Conservation (phyloP, 2,797 vertebrate genomes). For the Muscicapa striata region DNA sequence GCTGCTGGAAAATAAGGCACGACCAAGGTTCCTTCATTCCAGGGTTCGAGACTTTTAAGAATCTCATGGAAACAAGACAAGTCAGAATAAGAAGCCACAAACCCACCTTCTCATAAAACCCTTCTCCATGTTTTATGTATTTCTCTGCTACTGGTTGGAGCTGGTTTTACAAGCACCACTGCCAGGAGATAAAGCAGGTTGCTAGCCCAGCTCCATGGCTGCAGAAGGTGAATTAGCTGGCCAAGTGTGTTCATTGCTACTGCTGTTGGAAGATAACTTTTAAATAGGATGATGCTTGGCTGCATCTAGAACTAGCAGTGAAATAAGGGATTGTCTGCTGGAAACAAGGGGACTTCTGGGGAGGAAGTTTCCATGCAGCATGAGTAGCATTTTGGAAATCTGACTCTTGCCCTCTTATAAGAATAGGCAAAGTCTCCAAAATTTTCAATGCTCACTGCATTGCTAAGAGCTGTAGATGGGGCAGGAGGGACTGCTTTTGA, state of each 20-base stretch:
- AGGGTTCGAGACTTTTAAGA: neutral
- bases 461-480: neutral
- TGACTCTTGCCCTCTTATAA: neutral
- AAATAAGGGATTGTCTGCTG: neutral
- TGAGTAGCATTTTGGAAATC: neutral
- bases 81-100: neutral
- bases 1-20: conserved; percentile 4
- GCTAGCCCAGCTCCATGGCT: neutral
- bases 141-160: conserved; percentile 1
- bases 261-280: neutral
- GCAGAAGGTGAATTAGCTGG: neutral
- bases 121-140: neutral
- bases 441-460: neutral
- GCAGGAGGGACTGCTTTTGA: neutral
- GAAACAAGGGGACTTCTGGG: neutral
- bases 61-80: neutral
- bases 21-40: neutral
- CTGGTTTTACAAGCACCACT: neutral
- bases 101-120: neutral
- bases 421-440: neutral
- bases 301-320: neutral
- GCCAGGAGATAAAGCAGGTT: neutral
- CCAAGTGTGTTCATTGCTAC: neutral
- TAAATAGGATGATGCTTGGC: neutral
- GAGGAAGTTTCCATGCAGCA: neutral